Evolutionary conservation across 2,113 vertebrate species (phyloP).

Genomic region (Rhinoderma darwinii): DNA sequence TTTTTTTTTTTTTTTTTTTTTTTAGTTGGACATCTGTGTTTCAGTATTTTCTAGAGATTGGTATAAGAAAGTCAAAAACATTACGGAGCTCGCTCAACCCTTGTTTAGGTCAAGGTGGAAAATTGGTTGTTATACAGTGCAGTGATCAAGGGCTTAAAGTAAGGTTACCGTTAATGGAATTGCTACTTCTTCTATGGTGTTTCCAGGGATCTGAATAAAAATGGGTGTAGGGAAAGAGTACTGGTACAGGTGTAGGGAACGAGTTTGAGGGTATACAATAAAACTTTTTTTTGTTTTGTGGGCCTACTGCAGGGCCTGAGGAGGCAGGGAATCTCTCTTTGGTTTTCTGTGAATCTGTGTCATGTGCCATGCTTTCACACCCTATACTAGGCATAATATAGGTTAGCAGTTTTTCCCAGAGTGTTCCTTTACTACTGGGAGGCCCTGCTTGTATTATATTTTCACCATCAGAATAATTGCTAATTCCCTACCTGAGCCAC

Average conservation of each 20-base stretch:
- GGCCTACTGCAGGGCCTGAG: no score
- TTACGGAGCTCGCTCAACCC: neutral
- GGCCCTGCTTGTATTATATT: no score
- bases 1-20: neutral
- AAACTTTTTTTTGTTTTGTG: neutral
- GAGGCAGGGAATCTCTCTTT: no score
- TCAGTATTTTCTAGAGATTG: conserved; percentile 13
- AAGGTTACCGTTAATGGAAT: neutral
- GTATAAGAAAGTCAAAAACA: conserved; percentile 6
- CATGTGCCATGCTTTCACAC: no score
- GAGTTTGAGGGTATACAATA: neutral
- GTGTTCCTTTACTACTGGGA: no score
- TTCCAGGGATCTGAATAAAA: neutral
- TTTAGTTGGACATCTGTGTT: neutral
- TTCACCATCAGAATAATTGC: no score
- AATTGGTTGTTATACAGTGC: neutral
- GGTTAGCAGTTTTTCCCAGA: no score
- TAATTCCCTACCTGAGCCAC: no score
- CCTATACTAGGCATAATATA: no score
- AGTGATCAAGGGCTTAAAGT: neutral
- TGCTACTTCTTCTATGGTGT: neutral
- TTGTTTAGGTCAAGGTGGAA: neutral
- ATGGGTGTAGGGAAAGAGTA: neutral
- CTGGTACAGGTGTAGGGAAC: neutral
- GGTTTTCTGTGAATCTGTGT: no score